These are phyloP conservation scores for Tubulanus polymorphus DNA, from an alignment of 2,888 invertebrate genomes.

Conservation along the genomic window DNA sequence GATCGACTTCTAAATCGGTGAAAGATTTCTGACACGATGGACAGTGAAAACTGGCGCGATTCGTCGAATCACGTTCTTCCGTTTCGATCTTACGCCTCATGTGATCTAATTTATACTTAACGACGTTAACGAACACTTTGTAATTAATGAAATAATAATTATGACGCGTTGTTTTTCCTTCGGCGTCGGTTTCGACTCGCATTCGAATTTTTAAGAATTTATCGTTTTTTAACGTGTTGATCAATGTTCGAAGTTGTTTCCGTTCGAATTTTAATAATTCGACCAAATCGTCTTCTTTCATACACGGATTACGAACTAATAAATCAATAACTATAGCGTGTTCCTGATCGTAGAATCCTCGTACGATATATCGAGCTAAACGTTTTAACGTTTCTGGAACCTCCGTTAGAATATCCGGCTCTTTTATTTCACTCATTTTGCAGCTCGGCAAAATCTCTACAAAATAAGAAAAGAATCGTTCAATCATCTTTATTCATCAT, in stretches of 20 bases:
- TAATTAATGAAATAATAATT: constrained; percentile 98
- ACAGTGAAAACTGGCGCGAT: constrained; percentile 92
- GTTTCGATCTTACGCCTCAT: constrained; percentile 94
- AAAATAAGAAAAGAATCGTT: too few relatives aligned
- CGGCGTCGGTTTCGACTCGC: constrained; percentile 90
- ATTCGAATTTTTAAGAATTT: constrained; percentile 71
- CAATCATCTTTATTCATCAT: too few relatives aligned
- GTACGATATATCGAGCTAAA: constrained; percentile 80
- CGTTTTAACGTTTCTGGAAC: constrained; percentile 88
- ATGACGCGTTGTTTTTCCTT: constrained; percentile 91
- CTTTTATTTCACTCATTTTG: constrained; percentile 16
- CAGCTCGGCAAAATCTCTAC: background rate
- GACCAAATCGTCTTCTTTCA: constrained; percentile 62
- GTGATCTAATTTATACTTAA: constrained; percentile 93
- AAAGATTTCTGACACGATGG: constrained; percentile 86
- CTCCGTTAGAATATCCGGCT: constrained; percentile 65
- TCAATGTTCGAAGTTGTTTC: constrained; percentile 81
- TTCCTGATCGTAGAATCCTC: constrained; percentile 91
- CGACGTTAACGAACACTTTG: constrained; percentile 91
- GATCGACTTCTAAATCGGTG: constrained; percentile 81
- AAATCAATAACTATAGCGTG: constrained; percentile 93
- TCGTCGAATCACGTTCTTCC: constrained; percentile 90
- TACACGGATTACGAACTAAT: constrained; percentile 88
- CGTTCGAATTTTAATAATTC: constrained; percentile 89
- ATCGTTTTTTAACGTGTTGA: constrained; percentile 74